Base-by-base conservation (phyloP, 1,140 invertebrate species). In the Aleiodes sp. region DNA sequence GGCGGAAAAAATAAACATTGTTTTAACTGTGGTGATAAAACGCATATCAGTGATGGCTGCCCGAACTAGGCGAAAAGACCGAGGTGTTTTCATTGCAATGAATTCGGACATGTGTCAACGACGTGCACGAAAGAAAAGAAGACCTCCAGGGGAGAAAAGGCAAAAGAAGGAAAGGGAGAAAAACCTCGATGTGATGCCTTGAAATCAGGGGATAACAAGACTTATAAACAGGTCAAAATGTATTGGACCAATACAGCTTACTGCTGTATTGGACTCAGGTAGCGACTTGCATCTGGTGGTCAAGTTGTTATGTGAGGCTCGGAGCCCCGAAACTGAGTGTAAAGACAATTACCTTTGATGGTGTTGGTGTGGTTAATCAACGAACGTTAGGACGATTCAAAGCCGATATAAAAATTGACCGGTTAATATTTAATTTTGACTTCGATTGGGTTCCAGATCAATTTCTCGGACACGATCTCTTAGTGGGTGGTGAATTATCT, bases 391-490 rank as follows among this genome's bases (percentile, higher is more conserved):
- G 63, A 66, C 28, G 33, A 16, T 59, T 69, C 10, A 41, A 29
- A n/a, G n/a, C 65, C 2, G 35, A 72, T 3, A 46, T 72, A 39
- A 2, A 19, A 7, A 57, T 70, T 2, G 71, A 70, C 21, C 61
- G 16, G 19, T 1, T 57, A 2, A 46, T 10, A 3, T 56, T 72
- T 29, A 2, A 14, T 2, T 62, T 69, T 4, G 26, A 24, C 2
- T 37, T 72, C 16, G 41, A 65, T 29, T 56, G 69, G 2, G 67
- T 72, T 39, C 64, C 67, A 2, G 71, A 72, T 19, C 19, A 56
- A 1, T 66, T 52, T 21, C 19, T 69, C 10, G 29, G n/a, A 16
- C 37, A 65, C 19, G 56, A 69, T 61, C 29, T 65, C 2, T 16
- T 72, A 6, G 37, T 72, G 8, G 71, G 71, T 28, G 56, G 56